Percentiles rank a stretch among this genome's conserved stretches.
phyloP scores from a whole-genome alignment of 1,140 invertebrate genomes.

The Samia ricini region DNA sequence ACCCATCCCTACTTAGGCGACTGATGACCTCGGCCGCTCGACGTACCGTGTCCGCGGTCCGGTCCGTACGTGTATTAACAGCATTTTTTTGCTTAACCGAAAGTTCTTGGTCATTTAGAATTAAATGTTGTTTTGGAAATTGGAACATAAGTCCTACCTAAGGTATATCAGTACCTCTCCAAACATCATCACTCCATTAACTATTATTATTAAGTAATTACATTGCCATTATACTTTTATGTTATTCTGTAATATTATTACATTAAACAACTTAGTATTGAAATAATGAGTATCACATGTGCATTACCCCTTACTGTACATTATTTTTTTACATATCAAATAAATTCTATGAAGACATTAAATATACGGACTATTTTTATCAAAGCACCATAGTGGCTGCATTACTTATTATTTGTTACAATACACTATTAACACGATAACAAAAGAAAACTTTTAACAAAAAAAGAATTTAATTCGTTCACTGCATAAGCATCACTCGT shows the following conservation, averaged over 20 bases:
- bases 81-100: too few species aligned
- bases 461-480: conserved; percentile 25
- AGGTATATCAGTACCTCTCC: too few species aligned
- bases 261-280: neutral
- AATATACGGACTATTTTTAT: conserved; percentile 45
- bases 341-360: conserved; percentile 28
- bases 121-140: too few species aligned
- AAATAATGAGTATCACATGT: neutral
- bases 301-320: conserved; percentile 18
- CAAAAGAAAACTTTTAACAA: conserved; percentile 14
- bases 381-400: conserved; percentile 61
- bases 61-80: too few species aligned
- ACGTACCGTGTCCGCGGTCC: too few species aligned
- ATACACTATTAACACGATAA: conserved; percentile 9
- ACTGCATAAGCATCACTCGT: conserved; percentile 2
- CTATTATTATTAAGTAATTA: too few species aligned
- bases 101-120: too few species aligned
- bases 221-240: neutral
- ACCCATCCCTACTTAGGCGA: too few species aligned
- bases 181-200: too few species aligned
- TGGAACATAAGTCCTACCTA: too few species aligned
- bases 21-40: too few species aligned
- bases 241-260: neutral
- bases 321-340: conserved; percentile 18
- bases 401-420: conserved; percentile 41